Evolutionary conservation across 2,113 vertebrate species (phyloP).

Genomic region (Catharus fuscescens): DNA sequence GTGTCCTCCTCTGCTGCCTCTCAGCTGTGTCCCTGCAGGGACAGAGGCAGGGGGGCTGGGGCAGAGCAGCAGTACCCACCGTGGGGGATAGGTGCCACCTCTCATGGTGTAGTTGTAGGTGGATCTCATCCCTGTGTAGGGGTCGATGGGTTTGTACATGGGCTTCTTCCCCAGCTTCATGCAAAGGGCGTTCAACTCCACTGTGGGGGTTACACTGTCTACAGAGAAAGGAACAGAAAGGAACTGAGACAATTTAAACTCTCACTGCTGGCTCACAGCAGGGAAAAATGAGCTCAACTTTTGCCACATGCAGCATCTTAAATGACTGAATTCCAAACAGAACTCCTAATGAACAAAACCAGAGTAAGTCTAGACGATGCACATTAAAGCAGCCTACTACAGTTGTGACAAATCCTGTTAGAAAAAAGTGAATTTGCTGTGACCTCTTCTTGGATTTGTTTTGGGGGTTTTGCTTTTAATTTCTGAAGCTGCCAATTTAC

Average conservation of each 20-base stretch:
- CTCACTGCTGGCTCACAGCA: neutral
- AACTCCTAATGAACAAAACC: neutral
- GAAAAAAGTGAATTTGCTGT: neutral
- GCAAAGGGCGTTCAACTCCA: conserved; percentile 95
- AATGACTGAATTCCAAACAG: neutral
- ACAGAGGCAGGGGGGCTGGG: no score
- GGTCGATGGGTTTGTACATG: conserved; percentile 93
- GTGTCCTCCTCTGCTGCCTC: neutral
- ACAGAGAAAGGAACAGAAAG: conserved; percentile 56
- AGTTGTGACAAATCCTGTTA: neutral
- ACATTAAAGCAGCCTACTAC: neutral
- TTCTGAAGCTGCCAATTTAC: neutral
- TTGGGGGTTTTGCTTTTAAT: neutral
- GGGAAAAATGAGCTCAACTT: neutral
- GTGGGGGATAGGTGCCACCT: conserved; percentile 88
- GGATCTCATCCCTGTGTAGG: conserved; percentile 93
- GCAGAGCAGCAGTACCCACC: conserved; percentile 71
- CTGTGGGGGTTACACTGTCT: conserved; percentile 92
- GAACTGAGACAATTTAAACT: neutral
- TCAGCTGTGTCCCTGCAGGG: neutral
- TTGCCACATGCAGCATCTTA: neutral
- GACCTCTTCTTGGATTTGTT: neutral
- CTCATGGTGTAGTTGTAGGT: conserved; percentile 92
- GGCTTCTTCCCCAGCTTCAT: conserved; percentile 97
- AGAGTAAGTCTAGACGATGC: neutral